Conservation (phyloP, 1,140 invertebrate species). For the Lanistes nyassanus region DNA sequence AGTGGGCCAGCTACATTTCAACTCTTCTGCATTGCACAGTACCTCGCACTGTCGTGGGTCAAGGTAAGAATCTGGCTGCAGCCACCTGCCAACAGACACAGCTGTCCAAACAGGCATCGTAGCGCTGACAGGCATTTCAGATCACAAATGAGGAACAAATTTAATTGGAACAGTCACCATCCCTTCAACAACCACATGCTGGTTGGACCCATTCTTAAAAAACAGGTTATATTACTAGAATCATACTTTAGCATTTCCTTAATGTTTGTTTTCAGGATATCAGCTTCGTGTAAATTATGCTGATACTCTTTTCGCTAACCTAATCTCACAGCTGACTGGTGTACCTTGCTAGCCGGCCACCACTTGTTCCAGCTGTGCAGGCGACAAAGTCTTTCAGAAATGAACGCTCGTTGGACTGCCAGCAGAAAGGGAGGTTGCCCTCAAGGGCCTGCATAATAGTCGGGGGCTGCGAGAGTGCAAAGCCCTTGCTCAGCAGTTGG, state of each 20-base stretch:
- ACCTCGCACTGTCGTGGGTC: constrained; percentile 89
- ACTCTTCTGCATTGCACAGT: constrained; percentile 77
- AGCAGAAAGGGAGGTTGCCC: constrained; percentile 82
- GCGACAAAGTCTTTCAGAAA: constrained; percentile 94
- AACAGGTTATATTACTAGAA: too few species aligned
- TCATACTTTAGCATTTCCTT: too few species aligned
- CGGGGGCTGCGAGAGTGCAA: constrained; percentile 87
- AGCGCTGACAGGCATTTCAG: background rate
- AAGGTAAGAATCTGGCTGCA: constrained; percentile 91
- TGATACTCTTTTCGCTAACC: too few species aligned
- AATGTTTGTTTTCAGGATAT: too few species aligned
- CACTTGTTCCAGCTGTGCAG: constrained; percentile 85
- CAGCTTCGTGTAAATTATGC: too few species aligned
- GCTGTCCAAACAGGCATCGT: background rate
- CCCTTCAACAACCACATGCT: background rate
- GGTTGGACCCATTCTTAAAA: background rate
- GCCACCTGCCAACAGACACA: constrained; percentile 74
- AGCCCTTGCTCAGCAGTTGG: constrained; percentile 84
- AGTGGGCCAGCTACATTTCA: constrained; percentile 85
- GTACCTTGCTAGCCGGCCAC: constrained; percentile 82
- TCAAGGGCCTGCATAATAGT: constrained; percentile 90
- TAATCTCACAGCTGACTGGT: too few species aligned
- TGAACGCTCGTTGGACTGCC: constrained; percentile 88
- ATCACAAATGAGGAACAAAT: background rate
- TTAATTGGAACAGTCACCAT: background rate